Evolutionary conservation across 2,113 vertebrate species (phyloP), one percentile per base, ranked within the genome.

Genomic region (Anguilla rostrata): DNA sequence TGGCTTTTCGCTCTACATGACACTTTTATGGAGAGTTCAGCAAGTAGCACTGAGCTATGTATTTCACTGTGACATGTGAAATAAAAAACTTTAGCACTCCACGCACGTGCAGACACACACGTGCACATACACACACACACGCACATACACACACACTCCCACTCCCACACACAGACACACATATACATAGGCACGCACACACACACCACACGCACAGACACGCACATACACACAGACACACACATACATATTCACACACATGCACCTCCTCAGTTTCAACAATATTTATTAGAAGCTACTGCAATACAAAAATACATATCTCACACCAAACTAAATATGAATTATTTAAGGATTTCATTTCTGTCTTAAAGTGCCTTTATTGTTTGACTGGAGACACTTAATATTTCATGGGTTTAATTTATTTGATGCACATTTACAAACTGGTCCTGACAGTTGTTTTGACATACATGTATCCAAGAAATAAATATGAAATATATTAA

Each of bases 341-440:
- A 89, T 89, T 84, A 89, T 89, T 89, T 86, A 89, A 86, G 80
- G 82, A 1, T 85, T 89, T 89, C 87, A 89, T 89, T 88, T 85
- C 88, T 86, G 84, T 85, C 88, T 89, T 89, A 87, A 87, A 88
- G 84, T 84, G 78, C 60, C 85, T 86, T 83, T 81, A 86, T 88
- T 87, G 66, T 85, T 85, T 83, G 46, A 85, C 84, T 87, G 63
- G 53, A 83, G 84, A 78, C 60, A 71, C 78, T 89, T 87, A 89
- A 89, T 89, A 89, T 88, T 88, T 84, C 84, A 89, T 89, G 88
- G 78, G 84, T 88, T 89, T 89, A 86, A 89, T 89, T 89, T 86
- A 85, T 84, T 83, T 84, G 84, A 86, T 49, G 86, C 85, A 86
- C 84, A 88, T 89, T 86, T 87, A 86, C 88, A 85, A 88, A 88